These are phyloP conservation scores for Leucophenga varia DNA, from an alignment of 1,140 invertebrate genomes.

Conservation along the genomic window DNA sequence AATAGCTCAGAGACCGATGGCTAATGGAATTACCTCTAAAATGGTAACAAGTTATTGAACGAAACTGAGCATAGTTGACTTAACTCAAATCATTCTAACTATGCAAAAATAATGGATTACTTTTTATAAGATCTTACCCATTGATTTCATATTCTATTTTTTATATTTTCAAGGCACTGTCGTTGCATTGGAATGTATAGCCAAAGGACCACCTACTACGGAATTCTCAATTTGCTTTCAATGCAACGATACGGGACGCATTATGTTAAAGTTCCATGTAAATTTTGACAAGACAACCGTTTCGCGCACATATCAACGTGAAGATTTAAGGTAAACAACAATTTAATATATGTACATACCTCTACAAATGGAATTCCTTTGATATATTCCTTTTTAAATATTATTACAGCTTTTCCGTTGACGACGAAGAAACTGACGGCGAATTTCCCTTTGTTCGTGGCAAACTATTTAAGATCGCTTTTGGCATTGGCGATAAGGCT, in stretches of 20 bases:
- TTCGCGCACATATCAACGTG: constrained; percentile 39
- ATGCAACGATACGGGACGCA: constrained; percentile 49
- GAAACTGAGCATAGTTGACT: no score
- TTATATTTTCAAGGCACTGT: constrained; percentile 29
- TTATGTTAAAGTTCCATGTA: constrained; percentile 45
- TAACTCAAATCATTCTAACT: no score
- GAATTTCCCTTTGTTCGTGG: constrained; percentile 52
- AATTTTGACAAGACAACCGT: constrained; percentile 50
- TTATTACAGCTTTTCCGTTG: constrained; percentile 29
- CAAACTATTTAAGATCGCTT: constrained; percentile 51
- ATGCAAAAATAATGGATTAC: no score
- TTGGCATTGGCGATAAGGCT: constrained; percentile 49
- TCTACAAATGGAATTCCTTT: no score
- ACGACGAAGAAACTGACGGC: constrained; percentile 53
- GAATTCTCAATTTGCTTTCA: constrained; percentile 54
- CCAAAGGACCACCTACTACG: constrained; percentile 44
- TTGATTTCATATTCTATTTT: neutral
- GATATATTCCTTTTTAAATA: neutral
- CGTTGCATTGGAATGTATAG: constrained; percentile 52
- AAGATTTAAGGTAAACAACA: no score
- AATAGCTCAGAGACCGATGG: no score
- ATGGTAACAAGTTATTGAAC: no score
- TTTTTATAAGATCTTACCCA: neutral
- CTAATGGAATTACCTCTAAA: no score
- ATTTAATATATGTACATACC: constrained; percentile 27